Base-by-base conservation (phyloP, 2,797 vertebrate species). In the Botia kubotai region DNA sequence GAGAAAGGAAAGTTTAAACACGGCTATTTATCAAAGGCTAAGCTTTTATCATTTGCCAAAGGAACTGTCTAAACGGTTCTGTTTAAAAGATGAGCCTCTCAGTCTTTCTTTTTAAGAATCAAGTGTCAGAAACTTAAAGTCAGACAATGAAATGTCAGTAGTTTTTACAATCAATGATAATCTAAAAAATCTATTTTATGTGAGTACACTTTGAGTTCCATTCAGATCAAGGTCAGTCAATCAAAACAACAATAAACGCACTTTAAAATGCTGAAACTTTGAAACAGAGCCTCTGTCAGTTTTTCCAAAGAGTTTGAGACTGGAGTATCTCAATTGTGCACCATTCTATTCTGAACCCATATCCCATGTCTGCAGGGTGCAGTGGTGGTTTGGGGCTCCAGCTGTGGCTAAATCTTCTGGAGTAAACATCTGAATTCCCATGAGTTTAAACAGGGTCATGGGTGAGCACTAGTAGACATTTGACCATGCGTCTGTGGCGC, bases 391-490 rank as follows among this genome's bases (percentile, higher is more conserved):
- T 69, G 43, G 46, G 48, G 58, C 68, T 70, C 73, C 60, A 48
- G 71, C 72, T 66, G 66, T 58, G 72, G 76, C 72, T 58, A 21
- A 55, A 48, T 75, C 65, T 75, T 72, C 17, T 53, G 29, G 67
- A 83, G 77, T 76, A 80, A 83, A 80, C 82, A 80, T 58, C 48
- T 43, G 23, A 58, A 72, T 83, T 83, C 77, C 77, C 82, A 77
- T 66, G 73, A 68, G 73, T 80, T 80, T 68, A 76, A 23, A 68
- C 23, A 21, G 77, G 84, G 77, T 85, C 81, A 74, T 39, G 43
- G 63, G 55, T 60, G 48, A 79, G 71, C 33, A 50, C 72, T 48
- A 19, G 66, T 52, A 53, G 65, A 53, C 63, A 65, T 69, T 43
- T 72, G 46, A 43, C 70, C 69, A 73, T 68, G 52, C 50, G 29